Conservation (phyloP, 2,113 vertebrate genomes). For the Octodon degus region DNA sequence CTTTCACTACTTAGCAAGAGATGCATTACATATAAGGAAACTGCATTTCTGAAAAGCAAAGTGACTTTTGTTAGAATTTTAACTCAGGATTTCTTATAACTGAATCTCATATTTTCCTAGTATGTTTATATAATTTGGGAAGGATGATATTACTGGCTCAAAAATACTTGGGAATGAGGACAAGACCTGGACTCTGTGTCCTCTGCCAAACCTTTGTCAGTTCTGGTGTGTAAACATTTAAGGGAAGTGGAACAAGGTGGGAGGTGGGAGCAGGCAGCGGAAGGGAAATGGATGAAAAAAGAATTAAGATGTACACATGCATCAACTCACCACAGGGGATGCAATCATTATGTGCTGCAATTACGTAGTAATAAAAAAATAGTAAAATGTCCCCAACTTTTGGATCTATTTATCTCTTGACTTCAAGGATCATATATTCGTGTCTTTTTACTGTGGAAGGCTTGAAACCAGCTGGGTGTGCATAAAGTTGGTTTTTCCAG, state of each 20-base stretch:
- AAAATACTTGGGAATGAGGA: not conserved
- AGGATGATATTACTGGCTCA: not conserved
- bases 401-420: not conserved
- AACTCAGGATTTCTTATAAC: not conserved
- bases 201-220: not conserved
- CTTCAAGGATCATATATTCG: not conserved
- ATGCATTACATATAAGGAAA: not conserved
- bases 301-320: not conserved
- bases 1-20: conserved; percentile 38
- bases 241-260: not conserved
- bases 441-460: conserved; percentile 1
- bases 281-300: not conserved
- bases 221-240: conserved; percentile 8
- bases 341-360: not conserved
- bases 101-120: not conserved
- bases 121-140: not conserved
- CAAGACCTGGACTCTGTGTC: not conserved
- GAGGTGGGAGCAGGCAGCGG: not conserved
- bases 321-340: not conserved
- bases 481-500: conserved; percentile 42
- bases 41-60: conserved; percentile 27
- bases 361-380: not conserved
- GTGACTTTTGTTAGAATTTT: conserved; percentile 23
- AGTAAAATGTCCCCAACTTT: not conserved
- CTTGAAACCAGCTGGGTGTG: not conserved